These are phyloP conservation scores for western clawed frog (Xenopus tropicalis) DNA, from an alignment of 2,113 vertebrate species.

Conservation along the genomic window UCB_Xtro_10.0 CM004450.2:75422501-75423000, in stretches of 20 bases:
- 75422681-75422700: not conserved
- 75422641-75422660: not conserved
- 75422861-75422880: not conserved
- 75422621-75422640: not conserved
- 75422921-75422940: fast-evolving
- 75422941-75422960: fast-evolving
- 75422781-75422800: not conserved
- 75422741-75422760: not conserved
- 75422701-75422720: not conserved
- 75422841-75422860: not conserved
- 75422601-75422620: not conserved
- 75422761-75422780: not conserved
- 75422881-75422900: not conserved
- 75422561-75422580: not conserved
- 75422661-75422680: not conserved
- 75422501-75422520: not conserved
- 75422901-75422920: not conserved
- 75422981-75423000: not conserved
- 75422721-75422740: not conserved
- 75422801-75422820: not conserved
- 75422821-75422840: not conserved
- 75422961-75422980: not conserved
- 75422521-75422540: not conserved
- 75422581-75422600: not conserved
- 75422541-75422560: not conserved